These are phyloP conservation scores for Acromyrmex charruanus DNA, from an alignment of 1,140 invertebrate species.

Conservation along the genomic window DNA sequence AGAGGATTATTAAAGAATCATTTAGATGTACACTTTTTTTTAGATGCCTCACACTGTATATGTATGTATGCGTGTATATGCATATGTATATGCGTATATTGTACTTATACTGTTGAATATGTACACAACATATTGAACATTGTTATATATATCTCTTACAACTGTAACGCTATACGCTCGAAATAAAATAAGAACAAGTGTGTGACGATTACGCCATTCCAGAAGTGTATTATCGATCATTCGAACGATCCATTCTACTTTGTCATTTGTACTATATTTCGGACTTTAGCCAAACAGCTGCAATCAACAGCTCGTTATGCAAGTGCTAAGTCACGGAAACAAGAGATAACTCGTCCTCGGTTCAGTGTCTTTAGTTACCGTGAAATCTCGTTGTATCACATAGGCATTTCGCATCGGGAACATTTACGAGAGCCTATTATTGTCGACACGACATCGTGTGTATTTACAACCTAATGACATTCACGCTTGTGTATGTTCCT, in stretches of 20 bases:
- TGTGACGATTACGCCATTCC: not conserved
- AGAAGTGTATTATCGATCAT: not conserved
- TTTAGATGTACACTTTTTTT: conserved; percentile 12
- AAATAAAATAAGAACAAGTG: conserved; percentile 47
- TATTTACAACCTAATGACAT: conserved; percentile 18
- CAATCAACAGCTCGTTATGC: not conserved
- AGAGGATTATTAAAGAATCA: not conserved
- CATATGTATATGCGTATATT: conserved; percentile 62
- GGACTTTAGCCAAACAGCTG: conserved; percentile 5
- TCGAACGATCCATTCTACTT: conserved; percentile 22
- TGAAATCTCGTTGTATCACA: conserved; percentile 12
- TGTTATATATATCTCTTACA: conserved; percentile 73
- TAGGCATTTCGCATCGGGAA: not conserved
- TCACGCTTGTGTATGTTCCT: conserved; percentile 5
- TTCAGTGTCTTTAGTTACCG: not conserved
- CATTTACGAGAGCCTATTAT: conserved; percentile 25
- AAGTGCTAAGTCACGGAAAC: not conserved
- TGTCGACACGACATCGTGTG: not conserved
- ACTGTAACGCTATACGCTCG: conserved; percentile 61
- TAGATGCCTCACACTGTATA: conserved; percentile 41
- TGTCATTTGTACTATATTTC: conserved; percentile 29
- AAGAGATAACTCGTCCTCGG: not conserved
- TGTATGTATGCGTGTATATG: conserved; percentile 10
- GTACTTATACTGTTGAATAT: conserved; percentile 72
- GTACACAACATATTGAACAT: conserved; percentile 64